Evolutionary conservation across 2,113 vertebrate genomes (phyloP), one percentile per base, ranked within the genome.

Genomic region (Phrynosoma blainvillii): DNA sequence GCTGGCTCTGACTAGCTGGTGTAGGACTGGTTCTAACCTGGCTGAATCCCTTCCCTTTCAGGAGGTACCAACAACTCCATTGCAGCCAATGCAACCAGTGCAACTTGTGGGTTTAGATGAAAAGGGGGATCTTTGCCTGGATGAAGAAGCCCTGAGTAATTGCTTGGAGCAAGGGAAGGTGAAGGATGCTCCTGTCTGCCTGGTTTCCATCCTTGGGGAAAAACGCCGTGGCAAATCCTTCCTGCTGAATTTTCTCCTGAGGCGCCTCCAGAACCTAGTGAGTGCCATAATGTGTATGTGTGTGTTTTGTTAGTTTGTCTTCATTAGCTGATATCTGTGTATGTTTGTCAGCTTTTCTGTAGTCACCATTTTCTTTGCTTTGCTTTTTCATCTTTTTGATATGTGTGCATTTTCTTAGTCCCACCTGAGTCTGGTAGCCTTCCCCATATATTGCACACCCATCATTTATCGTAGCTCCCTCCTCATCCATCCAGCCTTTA

Each of bases 121-220:
- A 6, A 88, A 87, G 0, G 94, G 91, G 0, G 82, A 86, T 36
- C 89, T 95, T 56, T 92, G 82, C 62, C 87, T 96, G 30, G 47
- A 94, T 68, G 89, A 91, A 76, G 91, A 89, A 0, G 93, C 88
- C 68, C 78, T 95, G 82, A 88, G 88, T 79, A 78, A 84, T n/a
- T 96, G 95, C 81, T 91, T 96, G 84, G 91, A 95, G 87, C 89
- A 92, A 76, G 89, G 89, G 0, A 27, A 93, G 89, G 92, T 92
- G 75, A 91, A 93, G 47, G 87, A 93, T 79, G 89, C 85, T 12
- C 95, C 94, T 0, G 82, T 96, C 85, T 96, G 95, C 90, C 86
- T 96, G 13, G 87, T 96, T 1, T 92, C 94, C 2, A 92, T 96
- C 52, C 90, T 95, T n/a, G 96, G 96, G 32, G 94, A 95, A 66